Evolutionary conservation across 1,140 invertebrate genomes (phyloP).

Genomic region (Neodiprion virginianus): DNA sequence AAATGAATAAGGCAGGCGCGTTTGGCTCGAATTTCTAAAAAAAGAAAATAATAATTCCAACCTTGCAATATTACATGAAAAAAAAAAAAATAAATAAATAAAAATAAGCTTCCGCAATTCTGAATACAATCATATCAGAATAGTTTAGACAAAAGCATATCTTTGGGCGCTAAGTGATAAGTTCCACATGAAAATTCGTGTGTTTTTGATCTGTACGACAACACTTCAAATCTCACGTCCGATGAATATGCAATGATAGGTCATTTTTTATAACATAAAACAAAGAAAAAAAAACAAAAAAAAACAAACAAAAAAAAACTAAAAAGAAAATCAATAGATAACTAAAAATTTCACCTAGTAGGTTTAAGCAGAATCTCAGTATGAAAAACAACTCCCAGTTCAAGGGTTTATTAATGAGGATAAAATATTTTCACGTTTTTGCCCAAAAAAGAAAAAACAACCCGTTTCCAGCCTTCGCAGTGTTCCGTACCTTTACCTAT

Average conservation of each 20-base stretch:
- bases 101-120: background rate
- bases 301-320: too few relatives aligned
- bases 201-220: background rate
- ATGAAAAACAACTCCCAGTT: background rate
- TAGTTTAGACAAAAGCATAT: conserved; percentile 3
- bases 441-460: background rate
- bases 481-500: background rate
- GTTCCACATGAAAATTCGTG: background rate
- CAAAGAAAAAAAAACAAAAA: too few relatives aligned
- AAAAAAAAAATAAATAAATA: background rate
- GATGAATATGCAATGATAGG: background rate
- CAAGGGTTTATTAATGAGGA: background rate
- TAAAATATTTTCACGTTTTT: background rate
- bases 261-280: background rate
- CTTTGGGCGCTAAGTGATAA: background rate
- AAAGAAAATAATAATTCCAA: background rate
- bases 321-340: too few relatives aligned
- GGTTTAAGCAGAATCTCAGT: background rate
- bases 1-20: too few relatives aligned
- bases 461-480: background rate
- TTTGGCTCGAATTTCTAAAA: too few relatives aligned
- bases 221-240: background rate
- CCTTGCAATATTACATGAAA: background rate
- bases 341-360: background rate
- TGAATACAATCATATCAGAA: conserved; percentile 1